Evolutionary conservation across 2,113 vertebrate species (phyloP).

Genomic region (Rutilus rutilus): DNA sequence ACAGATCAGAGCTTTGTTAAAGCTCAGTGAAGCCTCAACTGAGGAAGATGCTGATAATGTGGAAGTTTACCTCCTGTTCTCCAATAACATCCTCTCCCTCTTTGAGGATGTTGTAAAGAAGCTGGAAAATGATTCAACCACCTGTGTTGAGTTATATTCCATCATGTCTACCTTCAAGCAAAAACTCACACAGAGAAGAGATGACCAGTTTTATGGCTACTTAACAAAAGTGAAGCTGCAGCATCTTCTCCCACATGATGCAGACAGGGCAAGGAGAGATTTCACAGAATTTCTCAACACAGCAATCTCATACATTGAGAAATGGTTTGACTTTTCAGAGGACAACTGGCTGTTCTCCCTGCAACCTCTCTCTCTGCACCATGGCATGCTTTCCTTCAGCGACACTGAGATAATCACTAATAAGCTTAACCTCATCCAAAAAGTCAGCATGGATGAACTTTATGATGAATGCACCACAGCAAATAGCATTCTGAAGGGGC

Average conservation of each 20-base stretch:
- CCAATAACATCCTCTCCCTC: constrained; percentile 37
- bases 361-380: constrained; percentile 28
- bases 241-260: constrained; percentile 36
- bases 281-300: constrained; percentile 54
- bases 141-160: constrained; percentile 48
- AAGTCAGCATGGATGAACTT: too few species aligned
- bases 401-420: constrained; percentile 53
- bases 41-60: constrained; percentile 39
- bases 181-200: constrained; percentile 47
- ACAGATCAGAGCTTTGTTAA: constrained; percentile 41
- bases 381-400: background rate
- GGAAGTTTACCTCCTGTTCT: constrained; percentile 49
- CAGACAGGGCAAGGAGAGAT: constrained; percentile 43
- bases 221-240: constrained; percentile 55
- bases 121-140: constrained; percentile 46
- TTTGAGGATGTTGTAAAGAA: constrained; percentile 51
- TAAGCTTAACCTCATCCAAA: too few species aligned
- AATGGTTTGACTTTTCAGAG: constrained; percentile 53
- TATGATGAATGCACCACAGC: constrained; percentile 38
- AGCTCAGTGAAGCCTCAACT: constrained; percentile 46
- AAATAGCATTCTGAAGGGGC: constrained; percentile 50
- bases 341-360: constrained; percentile 53
- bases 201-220: constrained; percentile 56
- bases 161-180: constrained; percentile 33
- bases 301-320: constrained; percentile 50